Evolutionary conservation across 2,113 vertebrate genomes (phyloP), one percentile per base, ranked within the genome.

Genomic region (Elephantulus edwardii): DNA sequence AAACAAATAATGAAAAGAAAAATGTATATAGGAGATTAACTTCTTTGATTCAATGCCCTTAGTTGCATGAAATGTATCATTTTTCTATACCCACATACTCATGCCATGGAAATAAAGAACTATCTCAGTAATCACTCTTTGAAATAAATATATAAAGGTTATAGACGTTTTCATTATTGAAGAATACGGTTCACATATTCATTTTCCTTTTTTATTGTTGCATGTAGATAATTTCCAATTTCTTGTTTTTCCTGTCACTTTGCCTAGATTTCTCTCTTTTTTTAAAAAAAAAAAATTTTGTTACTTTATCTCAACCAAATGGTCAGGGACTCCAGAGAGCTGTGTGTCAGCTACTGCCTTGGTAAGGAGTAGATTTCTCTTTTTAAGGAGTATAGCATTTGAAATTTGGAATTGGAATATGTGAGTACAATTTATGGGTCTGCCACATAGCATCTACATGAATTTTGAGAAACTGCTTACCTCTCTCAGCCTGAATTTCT

Each of bases 201-300:
- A 71, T 48, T 81, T 83, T 40, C 44, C 7, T 60, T 26, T 6
- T 70, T 66, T 26, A 28, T 40, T 80, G 70, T 17, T 30, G 2
- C 11, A 52, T 33, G 26, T 12, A 72, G n/a, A 35, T 52, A 28
- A 85, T 88, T 85, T 85, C n/a, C 5, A n/a, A 1, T 35, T 89
- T 91, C 62, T 81, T 76, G 7, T 19, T 87, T n/a, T 83, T 66
- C 54, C 24, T 48, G n/a, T 58, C 48, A 74, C 22, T 90, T 86
- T 83, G 30, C 44, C 30, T 75, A 40, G 81, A 19, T 6, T 54
- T 84, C 42, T 82, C 42, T 46, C 16, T n/a, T n/a, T n/a, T n/a
- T n/a, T n/a, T n/a, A n/a, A n/a, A n/a, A n/a, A n/a, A n/a, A n/a
- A n/a, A n/a, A n/a, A n/a, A n/a, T n/a, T n/a, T n/a, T n/a, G n/a